Percentiles rank a stretch among this genome's conserved stretches.
Evolutionary conservation across 2,113 vertebrate genomes (phyloP).

Genomic region (Lepus europaeus): DNA sequence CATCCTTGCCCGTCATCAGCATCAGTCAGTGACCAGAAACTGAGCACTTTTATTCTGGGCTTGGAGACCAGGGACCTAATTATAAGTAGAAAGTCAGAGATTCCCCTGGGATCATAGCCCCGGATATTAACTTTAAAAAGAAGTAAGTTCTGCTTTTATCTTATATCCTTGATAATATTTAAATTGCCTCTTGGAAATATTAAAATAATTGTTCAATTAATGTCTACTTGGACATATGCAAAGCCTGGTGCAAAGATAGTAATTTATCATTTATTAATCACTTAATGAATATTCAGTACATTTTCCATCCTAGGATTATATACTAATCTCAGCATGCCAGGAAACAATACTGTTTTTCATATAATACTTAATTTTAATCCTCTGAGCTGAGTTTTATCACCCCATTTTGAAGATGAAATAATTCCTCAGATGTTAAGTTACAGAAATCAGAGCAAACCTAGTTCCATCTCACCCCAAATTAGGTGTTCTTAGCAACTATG

Average conservation of each 20-base stretch:
- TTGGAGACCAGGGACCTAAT: conserved; percentile 57
- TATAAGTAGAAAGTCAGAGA: conserved; percentile 31
- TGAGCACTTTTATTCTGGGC: conserved; percentile 46
- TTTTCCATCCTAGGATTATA: neutral
- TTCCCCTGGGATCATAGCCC: neutral
- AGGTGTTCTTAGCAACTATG: neutral
- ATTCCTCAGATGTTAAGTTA: neutral
- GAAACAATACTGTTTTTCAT: neutral
- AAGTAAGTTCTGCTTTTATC: neutral
- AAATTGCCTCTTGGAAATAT: neutral
- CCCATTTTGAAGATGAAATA: neutral
- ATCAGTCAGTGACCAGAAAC: neutral
- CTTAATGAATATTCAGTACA: neutral
- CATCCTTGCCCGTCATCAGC: no score
- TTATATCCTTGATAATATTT: conserved; percentile 46
- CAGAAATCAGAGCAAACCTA: neutral
- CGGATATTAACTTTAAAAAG: neutral
- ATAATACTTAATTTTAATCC: neutral
- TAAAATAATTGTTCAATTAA: conserved; percentile 44
- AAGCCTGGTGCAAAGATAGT: neutral
- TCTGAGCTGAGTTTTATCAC: neutral
- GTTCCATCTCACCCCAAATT: neutral
- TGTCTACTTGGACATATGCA: conserved; percentile 9
- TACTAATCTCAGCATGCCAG: neutral
- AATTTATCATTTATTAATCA: neutral